These are phyloP conservation scores for Clarias batrachus DNA, from an alignment of 2,113 vertebrate genomes.

Conservation along the genomic window DNA sequence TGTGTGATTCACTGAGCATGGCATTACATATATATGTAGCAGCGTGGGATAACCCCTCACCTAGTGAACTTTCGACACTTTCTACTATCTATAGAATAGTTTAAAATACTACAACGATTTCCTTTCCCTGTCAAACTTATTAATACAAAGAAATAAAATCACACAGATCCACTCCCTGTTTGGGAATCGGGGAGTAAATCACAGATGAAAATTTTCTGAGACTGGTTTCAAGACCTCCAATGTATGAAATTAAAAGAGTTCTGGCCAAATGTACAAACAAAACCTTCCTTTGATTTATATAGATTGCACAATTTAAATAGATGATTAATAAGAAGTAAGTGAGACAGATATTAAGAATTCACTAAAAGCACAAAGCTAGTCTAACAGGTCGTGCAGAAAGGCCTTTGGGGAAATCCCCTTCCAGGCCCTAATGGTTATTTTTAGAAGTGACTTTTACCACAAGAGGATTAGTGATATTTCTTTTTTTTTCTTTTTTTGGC, in stretches of 20 bases:
- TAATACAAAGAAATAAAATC: too few species aligned
- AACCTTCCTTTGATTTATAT: too few species aligned
- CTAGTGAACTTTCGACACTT: background rate
- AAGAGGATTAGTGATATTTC: constrained; percentile 51
- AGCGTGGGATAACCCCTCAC: background rate
- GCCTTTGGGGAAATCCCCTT: constrained; percentile 53
- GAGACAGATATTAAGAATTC: constrained; percentile 9
- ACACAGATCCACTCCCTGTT: too few species aligned
- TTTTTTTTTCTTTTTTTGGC: constrained; percentile 51
- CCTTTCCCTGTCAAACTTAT: too few species aligned
- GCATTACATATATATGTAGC: background rate
- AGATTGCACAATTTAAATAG: background rate
- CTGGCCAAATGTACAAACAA: too few species aligned
- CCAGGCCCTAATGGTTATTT: constrained; percentile 47
- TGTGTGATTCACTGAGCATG: background rate
- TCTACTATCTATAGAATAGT: background rate
- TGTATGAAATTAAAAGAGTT: too few species aligned
- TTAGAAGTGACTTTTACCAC: constrained; percentile 54
- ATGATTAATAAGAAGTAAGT: constrained; percentile 7
- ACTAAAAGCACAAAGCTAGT: constrained; percentile 18
- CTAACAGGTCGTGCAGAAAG: background rate
- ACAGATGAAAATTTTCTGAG: too few species aligned
- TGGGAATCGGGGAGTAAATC: too few species aligned
- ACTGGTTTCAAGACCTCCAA: too few species aligned
- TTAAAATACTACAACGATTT: background rate